Conservation (phyloP, 92 coral and sea anemone species). For the Parazoanthus atlanticus region DNA sequence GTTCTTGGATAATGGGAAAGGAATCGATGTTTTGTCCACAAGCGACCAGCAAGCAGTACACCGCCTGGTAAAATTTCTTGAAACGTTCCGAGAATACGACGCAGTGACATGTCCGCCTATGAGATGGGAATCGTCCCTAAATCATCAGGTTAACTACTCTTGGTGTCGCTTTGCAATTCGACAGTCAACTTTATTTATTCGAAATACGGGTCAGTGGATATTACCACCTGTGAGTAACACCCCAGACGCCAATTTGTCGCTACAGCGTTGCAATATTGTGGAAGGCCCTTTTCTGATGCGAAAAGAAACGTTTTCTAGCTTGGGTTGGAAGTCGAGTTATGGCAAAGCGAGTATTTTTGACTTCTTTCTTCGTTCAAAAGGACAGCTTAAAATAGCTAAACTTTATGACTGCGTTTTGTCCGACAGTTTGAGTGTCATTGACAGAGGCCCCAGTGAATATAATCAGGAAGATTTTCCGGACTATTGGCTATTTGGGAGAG, state of each 20-base stretch:
- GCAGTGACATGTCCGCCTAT: neutral
- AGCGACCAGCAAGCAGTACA: neutral
- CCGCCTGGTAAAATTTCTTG: neutral
- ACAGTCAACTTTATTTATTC: conserved; percentile 60
- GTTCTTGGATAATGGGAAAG: neutral
- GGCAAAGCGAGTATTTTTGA: conserved; percentile 57
- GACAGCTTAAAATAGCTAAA: conserved; percentile 58
- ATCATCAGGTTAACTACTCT: neutral
- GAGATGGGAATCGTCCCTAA: neutral
- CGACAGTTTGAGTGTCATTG: conserved; percentile 39
- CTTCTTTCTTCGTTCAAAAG: conserved; percentile 70
- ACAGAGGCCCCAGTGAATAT: conserved; percentile 56
- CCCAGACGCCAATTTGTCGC: neutral
- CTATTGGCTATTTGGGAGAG: conserved; percentile 49
- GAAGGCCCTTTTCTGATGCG: conserved; percentile 63
- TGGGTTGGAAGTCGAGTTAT: conserved; percentile 34
- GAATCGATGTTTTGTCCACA: neutral
- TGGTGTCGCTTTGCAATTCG: conserved; percentile 69
- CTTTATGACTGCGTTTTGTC: conserved; percentile 53
- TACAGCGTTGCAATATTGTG: conserved; percentile 49
- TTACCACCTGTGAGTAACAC: neutral
- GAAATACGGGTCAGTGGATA: conserved; percentile 54
- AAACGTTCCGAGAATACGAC: neutral
- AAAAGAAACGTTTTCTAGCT: conserved; percentile 32
- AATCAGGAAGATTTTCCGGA: conserved; percentile 48